phyloP scores from a whole-genome alignment of 1,140 invertebrate species.

The Drosophila pallidifrons region DNA sequence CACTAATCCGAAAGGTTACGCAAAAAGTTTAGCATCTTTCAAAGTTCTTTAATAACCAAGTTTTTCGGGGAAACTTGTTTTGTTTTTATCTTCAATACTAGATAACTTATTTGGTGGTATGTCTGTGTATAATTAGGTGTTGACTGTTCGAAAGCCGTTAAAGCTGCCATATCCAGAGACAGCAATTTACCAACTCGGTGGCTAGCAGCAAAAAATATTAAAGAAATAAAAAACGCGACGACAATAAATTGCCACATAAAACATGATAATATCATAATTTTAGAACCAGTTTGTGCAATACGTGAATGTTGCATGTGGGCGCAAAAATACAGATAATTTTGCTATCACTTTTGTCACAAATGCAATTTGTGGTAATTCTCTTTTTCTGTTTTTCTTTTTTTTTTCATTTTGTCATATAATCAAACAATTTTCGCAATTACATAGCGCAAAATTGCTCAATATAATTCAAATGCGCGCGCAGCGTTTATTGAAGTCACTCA shows the following conservation, averaged over 20 bases:
- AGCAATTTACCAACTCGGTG: constrained; percentile 22
- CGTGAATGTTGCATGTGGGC: constrained; percentile 2
- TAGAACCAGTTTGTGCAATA: constrained; percentile 24
- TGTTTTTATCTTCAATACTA: constrained; percentile 17
- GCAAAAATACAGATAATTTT: neutral
- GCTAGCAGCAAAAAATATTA: neutral
- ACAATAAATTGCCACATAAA: constrained; percentile 21
- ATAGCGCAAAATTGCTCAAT: constrained; percentile 16
- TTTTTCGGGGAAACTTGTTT: constrained; percentile 8
- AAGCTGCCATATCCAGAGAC: neutral
- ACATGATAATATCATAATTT: constrained; percentile 42
- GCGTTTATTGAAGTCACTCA: constrained; percentile 6
- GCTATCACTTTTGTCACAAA: constrained; percentile 23
- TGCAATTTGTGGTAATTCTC: neutral
- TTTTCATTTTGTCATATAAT: constrained; percentile 30
- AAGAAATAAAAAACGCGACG: neutral
- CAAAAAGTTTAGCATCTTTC: neutral
- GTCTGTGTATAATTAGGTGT: constrained; percentile 14
- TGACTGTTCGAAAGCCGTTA: constrained; percentile 12
- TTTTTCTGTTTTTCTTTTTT: neutral
- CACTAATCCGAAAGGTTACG: neutral
- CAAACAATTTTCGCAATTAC: constrained; percentile 26
- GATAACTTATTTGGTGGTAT: constrained; percentile 27
- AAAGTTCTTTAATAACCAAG: neutral
- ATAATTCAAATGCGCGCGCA: constrained; percentile 34